phyloP scores from a whole-genome alignment of 2,888 invertebrate species.

The Brachyptera putata region DNA sequence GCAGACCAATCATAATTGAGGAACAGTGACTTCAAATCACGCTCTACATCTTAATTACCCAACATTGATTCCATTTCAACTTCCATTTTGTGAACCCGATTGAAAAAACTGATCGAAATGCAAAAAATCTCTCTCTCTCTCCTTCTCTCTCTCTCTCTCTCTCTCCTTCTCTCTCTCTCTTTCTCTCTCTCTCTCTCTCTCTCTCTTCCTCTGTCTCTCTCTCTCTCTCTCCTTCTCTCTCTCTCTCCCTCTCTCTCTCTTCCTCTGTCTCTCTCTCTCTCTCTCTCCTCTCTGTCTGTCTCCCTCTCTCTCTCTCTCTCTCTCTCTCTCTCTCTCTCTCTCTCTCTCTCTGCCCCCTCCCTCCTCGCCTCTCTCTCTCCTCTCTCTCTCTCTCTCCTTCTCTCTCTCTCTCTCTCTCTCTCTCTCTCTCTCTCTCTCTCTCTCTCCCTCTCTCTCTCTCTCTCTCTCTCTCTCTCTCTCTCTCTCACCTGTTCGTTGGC shows the following conservation, averaged over 20 bases:
- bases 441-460: neutral
- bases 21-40: too few relatives aligned
- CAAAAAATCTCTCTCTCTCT: neutral
- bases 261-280: neutral
- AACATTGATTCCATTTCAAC: too few relatives aligned
- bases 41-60: too few relatives aligned
- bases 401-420: neutral
- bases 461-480: neutral
- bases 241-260: neutral
- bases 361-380: too few relatives aligned
- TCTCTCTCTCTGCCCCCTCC: neutral
- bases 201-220: neutral
- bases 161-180: neutral
- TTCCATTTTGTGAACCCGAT: too few relatives aligned
- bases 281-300: neutral
- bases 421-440: neutral
- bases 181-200: neutral
- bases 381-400: neutral
- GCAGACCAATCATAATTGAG: too few relatives aligned
- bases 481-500: neutral
- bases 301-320: neutral
- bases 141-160: neutral
- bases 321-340: neutral
- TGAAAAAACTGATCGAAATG: too few relatives aligned
- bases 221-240: neutral